These are phyloP conservation scores for Hyles lineata DNA, from an alignment of 2,888 invertebrate species.

Conservation along the genomic window DNA sequence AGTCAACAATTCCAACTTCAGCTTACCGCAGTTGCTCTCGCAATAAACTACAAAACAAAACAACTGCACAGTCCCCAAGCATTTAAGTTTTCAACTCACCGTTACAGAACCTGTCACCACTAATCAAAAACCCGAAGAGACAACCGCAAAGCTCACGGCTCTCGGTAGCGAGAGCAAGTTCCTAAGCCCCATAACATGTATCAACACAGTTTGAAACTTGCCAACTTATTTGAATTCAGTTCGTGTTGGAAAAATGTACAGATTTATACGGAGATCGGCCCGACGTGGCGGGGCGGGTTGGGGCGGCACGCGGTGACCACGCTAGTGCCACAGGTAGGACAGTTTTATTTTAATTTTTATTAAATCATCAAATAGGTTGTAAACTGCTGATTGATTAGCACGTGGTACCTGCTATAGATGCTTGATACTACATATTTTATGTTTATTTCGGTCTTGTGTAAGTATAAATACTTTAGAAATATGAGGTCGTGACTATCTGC, in stretches of 20 bases:
- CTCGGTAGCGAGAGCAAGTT: conserved; percentile 41
- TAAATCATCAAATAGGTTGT: neutral
- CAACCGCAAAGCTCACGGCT: conserved; percentile 39
- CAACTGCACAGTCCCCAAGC: neutral
- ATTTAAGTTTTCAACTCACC: neutral
- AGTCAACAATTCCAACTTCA: neutral
- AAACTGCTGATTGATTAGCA: too few species aligned
- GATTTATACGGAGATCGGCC: conserved; percentile 55
- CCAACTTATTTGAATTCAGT: conserved; percentile 59
- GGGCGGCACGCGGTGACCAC: neutral
- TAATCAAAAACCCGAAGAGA: conserved; percentile 1
- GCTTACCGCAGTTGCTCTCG: neutral
- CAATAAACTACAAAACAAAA: neutral
- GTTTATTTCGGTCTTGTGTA: too few species aligned
- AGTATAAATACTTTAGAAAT: too few species aligned
- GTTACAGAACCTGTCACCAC: conserved; percentile 10
- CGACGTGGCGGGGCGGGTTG: conserved; percentile 36
- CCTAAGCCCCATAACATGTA: conserved; percentile 61
- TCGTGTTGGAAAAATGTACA: conserved; percentile 60
- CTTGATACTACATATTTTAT: too few species aligned
- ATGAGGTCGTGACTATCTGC: neutral
- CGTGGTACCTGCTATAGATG: too few species aligned
- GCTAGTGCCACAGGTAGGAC: neutral
- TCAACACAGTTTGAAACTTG: conserved; percentile 62
- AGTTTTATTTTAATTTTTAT: neutral